Base-by-base conservation (phyloP, 1,140 invertebrate genomes). In the Carcinoscorpius rotundicauda region DNA sequence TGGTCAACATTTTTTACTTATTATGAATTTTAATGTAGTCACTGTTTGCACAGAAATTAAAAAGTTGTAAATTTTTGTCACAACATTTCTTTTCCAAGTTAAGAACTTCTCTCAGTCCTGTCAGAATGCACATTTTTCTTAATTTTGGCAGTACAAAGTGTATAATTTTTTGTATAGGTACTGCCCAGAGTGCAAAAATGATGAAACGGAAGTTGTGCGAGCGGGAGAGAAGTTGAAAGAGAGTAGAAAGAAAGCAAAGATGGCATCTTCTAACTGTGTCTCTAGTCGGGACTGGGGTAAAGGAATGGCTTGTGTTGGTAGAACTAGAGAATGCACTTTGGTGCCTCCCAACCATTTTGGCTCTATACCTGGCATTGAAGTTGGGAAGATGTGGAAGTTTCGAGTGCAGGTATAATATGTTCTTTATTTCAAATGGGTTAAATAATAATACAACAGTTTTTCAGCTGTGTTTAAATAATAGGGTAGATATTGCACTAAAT, bases 271-370 rank as follows among this genome's bases (percentile, higher is more conserved):
- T 4, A 29, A 29, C 29, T 75, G 75, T 3, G 76, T 72, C 51
- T 75, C 71, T 10, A 75, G 71, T 6, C 76, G 84, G 66, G 88
- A 91, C 74, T 93, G 89, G 89, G 90, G 89, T n/a, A 83, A 85
- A 75, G 91, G 90, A 53, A 91, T 93, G 86, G 88, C 89, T 3
- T 91, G 87, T 77, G 87, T 86, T 63, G 88, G 88, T 64, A 75
- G 84, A 69, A 84, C 82, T 52, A 86, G 83, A 72, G 77, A 81
- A 29, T 87, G 86, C 70, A 83, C 81, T 5, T 79, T 86, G 60
- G 86, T 89, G 67, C 85, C 87, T 5, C 77, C 83, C 3, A 83
- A 88, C 76, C 89, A 93, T 76, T 87, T 86, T 76, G 90, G 91
- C 6, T 83, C 86, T 3, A 84, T 94, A 67, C 89, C 90, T 55